Conservation (phyloP, 30 jellyfish, hydroid and myxozoan species). For the Pelagia noctiluca region DNA sequence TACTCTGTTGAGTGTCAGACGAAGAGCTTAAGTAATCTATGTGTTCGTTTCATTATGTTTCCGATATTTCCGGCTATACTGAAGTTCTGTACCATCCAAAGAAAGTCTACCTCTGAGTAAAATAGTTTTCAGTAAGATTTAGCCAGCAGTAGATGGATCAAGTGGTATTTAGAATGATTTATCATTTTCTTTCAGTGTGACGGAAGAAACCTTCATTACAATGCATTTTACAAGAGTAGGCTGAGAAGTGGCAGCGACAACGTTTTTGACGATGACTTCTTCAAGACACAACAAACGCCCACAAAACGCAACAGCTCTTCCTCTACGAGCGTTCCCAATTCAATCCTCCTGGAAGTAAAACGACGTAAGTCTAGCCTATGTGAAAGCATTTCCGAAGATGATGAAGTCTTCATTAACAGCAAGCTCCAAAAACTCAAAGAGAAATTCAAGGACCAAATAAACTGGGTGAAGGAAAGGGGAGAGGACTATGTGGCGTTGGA, state of each 20-base stretch:
- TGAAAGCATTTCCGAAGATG: conserved; percentile 29
- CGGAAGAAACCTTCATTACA: conserved; percentile 9
- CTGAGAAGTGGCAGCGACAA: conserved; percentile 51
- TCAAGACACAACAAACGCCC: not conserved
- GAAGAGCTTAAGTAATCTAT: no score
- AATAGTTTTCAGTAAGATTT: no score
- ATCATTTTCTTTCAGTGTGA: not conserved
- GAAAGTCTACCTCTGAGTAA: no score
- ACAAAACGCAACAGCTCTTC: conserved; percentile 7
- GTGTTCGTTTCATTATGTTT: no score
- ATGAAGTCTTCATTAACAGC: conserved; percentile 11
- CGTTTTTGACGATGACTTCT: conserved; percentile 20
- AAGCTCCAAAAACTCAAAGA: not conserved
- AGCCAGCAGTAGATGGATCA: no score
- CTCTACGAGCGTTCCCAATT: conserved; percentile 31
- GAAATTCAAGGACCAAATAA: conserved; percentile 46
- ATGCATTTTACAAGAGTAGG: conserved; percentile 33
- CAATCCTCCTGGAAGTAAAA: conserved; percentile 29
- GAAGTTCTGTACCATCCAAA: no score
- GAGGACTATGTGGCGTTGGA: conserved; percentile 73
- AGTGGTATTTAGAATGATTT: not conserved
- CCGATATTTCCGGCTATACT: no score
- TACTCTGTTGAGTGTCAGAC: no score
- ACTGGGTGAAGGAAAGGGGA: conserved; percentile 66
- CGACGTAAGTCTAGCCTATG: not conserved